Evolutionary conservation across 2,113 vertebrate species (phyloP), one percentile per base, ranked within the genome.

Genomic region (Cavia aperea): DNA sequence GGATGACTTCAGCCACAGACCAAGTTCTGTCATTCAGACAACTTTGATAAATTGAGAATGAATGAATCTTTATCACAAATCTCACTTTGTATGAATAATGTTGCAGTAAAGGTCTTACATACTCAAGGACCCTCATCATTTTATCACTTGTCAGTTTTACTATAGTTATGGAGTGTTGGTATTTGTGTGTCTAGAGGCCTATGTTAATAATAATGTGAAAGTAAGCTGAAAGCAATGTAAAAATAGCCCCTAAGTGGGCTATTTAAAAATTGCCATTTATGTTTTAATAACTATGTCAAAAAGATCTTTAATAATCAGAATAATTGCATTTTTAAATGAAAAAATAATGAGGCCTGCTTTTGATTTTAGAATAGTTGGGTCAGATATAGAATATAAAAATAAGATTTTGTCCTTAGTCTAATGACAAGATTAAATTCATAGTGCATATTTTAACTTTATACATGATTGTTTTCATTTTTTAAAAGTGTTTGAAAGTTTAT

Each of bases 401-500:
- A 84, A 73, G 58, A 24, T 72, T 84, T 87, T 90, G 2, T 91
- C 68, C 39, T 75, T 39, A 77, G 21, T 63, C 66, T 90, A 58
- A 70, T 86, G 72, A 92, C 39, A 87, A 90, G 36, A 39, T 10
- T 93, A 90, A 81, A 81, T 60, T 81, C 46, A 18, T 81, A 94
- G 63, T 89, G 33, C 13, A 14, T 85, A 91, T 92, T 84, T 90
- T 94, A 96, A 90, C 36, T 79, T 91, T 62, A 92, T 62, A 92
- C 24, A 36, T 81, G 63, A 65, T 86, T 14, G 4, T 91, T 19
- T 95, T 86, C 51, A 62, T 94, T 94, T 88, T 93, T 46, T 95
- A 98, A 51, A 51, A 54, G 97, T 77, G 14, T 96, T 96, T 92
- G 93, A 97, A 96, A 97, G 85, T 39, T 0, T 95, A 31, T 97